Conservation (phyloP, 2,797 vertebrate species). For the Manis pentadactyla region DNA sequence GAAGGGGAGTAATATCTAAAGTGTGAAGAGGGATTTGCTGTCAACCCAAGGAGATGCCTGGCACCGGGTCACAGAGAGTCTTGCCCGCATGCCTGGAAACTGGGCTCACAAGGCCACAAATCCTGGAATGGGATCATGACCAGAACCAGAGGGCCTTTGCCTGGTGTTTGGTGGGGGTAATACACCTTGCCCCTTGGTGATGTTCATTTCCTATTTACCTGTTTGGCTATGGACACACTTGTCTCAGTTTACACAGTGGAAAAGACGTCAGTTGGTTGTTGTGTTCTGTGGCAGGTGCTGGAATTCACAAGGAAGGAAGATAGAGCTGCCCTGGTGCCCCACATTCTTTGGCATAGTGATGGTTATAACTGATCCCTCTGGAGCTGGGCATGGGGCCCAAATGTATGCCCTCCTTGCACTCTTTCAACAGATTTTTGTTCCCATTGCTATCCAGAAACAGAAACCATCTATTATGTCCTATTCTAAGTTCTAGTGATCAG, state of each 20-base stretch:
- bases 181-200: rapidly evolving
- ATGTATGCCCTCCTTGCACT: not conserved
- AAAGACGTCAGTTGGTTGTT: not conserved
- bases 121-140: not conserved
- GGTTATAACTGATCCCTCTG: not conserved
- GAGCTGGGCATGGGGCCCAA: not conserved
- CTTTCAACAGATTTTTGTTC: not conserved
- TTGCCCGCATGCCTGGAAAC: not conserved
- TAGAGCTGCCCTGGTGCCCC: not conserved
- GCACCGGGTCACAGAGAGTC: rapidly evolving
- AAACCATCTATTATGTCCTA: not conserved
- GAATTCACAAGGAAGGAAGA: not conserved
- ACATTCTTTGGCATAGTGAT: not conserved
- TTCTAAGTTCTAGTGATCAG: not conserved
- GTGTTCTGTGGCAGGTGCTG: not conserved
- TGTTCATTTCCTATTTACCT: not conserved
- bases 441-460: not conserved
- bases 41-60: not conserved
- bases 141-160: not conserved
- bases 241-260: not conserved
- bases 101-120: not conserved
- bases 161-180: not conserved
- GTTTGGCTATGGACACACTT: not conserved
- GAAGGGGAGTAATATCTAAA: not conserved
- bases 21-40: not conserved